Conservation (phyloP, 1,140 invertebrate species). For the Patella vulgata region DNA sequence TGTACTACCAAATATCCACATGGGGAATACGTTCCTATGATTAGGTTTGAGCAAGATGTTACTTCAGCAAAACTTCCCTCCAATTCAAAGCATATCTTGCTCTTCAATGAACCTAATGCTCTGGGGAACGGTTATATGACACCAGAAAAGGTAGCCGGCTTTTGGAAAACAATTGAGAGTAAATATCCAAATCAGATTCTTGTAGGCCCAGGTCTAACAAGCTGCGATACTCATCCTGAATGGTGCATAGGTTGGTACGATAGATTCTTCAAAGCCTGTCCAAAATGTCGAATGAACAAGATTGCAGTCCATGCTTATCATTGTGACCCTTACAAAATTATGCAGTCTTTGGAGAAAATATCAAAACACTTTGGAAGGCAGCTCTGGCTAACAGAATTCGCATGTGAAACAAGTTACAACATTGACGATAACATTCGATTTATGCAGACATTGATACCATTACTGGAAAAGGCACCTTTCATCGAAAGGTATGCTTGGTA, state of each 20-base stretch:
- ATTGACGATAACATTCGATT: neutral
- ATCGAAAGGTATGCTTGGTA: conserved; percentile 3
- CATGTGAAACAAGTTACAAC: conserved; percentile 1
- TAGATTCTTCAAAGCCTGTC: conserved; percentile 8
- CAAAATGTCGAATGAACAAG: neutral
- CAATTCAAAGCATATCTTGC: neutral
- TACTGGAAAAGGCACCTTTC: conserved; percentile 4
- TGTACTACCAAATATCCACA: neutral
- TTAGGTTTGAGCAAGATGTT: neutral
- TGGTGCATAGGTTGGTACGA: neutral
- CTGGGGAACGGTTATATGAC: neutral
- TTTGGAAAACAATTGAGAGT: neutral
- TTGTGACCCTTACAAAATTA: neutral
- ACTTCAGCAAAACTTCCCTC: neutral
- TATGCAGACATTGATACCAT: conserved; percentile 16
- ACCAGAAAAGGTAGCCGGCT: neutral
- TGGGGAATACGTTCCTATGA: conserved; percentile 2
- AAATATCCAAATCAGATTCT: neutral
- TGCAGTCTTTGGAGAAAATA: conserved; percentile 12
- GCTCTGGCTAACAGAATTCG: conserved; percentile 24
- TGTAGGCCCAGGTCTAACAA: neutral
- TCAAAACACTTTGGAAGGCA: conserved; percentile 2
- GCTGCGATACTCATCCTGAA: conserved; percentile 2
- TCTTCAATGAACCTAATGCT: conserved; percentile 4
- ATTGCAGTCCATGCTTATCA: neutral